Conservation (phyloP, 2,113 vertebrate species). For the Lampris incognitus region DNA sequence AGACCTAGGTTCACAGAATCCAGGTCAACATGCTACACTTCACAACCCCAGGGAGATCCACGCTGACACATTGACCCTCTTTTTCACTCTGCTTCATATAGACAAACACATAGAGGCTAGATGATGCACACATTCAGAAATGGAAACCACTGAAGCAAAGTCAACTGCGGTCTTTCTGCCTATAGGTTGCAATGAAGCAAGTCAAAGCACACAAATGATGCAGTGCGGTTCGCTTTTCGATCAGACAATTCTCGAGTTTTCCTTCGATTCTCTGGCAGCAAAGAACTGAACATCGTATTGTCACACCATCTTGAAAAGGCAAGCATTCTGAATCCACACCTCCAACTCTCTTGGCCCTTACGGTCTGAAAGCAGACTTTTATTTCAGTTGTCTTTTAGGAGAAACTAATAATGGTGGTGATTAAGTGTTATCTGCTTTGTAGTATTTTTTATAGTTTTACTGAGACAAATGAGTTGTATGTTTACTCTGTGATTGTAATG, state of each 20-base stretch:
- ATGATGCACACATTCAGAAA: slow-evolving; percentile 64
- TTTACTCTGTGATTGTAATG: no score
- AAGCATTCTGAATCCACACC: no score
- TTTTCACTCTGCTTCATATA: slow-evolving; percentile 61
- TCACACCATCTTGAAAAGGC: no score
- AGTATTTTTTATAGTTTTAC: no score
- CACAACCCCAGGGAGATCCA: slow-evolving; percentile 53
- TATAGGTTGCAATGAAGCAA: slow-evolving; percentile 15
- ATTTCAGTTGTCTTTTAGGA: no score
- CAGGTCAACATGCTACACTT: slow-evolving; percentile 67
- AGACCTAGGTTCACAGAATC: slow-evolving; percentile 48
- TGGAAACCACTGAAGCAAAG: slow-evolving; percentile 54
- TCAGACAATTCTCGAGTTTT: not conserved
- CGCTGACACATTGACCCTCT: slow-evolving; percentile 74
- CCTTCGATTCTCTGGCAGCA: no score
- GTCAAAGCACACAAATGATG: slow-evolving; percentile 1
- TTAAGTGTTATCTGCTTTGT: no score
- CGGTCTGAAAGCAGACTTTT: no score
- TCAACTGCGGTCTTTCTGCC: slow-evolving; percentile 32
- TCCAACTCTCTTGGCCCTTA: no score
- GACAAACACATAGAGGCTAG: slow-evolving; percentile 58
- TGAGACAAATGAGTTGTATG: no score
- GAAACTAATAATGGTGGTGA: no score
- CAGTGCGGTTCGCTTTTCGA: slow-evolving; percentile 1
- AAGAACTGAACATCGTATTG: no score